A percentile compares a stretch with the other conserved stretches of the same genome.
Conservation (phyloP, 2,888 invertebrate species). For the Drosophila kuntzei region DNA sequence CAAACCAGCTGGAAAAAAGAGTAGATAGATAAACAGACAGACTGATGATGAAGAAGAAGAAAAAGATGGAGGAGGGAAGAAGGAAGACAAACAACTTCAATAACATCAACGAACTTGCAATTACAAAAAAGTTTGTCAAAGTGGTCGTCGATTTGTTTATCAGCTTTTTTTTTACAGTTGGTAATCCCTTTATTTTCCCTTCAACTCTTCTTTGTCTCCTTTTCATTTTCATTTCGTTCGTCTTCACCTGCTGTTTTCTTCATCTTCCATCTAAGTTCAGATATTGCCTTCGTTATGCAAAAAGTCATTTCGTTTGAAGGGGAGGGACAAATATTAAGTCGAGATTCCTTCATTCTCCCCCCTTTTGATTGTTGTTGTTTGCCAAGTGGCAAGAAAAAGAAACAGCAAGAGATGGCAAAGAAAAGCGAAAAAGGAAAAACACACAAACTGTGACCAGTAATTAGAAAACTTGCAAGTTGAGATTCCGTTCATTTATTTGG, state of each 20-base stretch:
- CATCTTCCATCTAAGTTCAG: neutral
- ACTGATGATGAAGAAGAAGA: conserved; percentile 1
- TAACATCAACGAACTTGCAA: conserved; percentile 63
- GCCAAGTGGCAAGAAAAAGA: conserved; percentile 11
- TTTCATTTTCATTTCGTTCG: conserved; percentile 14
- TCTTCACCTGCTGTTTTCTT: conserved; percentile 3
- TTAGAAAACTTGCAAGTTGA: conserved; percentile 49
- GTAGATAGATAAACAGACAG: conserved; percentile 1
- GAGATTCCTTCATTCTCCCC: conserved; percentile 17
- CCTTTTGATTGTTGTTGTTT: conserved; percentile 27
- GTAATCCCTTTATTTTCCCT: conserved; percentile 24
- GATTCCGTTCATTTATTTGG: conserved; percentile 22
- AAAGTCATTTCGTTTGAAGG: conserved; percentile 42
- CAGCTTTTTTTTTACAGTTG: conserved; percentile 41
- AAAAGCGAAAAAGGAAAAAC: neutral
- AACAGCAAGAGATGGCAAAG: neutral
- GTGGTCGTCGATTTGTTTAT: conserved; percentile 56
- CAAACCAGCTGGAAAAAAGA: conserved; percentile 24
- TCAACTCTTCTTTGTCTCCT: neutral
- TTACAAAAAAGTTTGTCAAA: conserved; percentile 65
- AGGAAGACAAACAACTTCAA: conserved; percentile 45
- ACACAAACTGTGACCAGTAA: conserved; percentile 45
- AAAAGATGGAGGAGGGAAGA: neutral
- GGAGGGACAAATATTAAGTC: conserved; percentile 47
- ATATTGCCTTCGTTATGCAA: conserved; percentile 41